phyloP scores from a whole-genome alignment of 2,888 invertebrate genomes.

The Calameuta pallipes region DNA sequence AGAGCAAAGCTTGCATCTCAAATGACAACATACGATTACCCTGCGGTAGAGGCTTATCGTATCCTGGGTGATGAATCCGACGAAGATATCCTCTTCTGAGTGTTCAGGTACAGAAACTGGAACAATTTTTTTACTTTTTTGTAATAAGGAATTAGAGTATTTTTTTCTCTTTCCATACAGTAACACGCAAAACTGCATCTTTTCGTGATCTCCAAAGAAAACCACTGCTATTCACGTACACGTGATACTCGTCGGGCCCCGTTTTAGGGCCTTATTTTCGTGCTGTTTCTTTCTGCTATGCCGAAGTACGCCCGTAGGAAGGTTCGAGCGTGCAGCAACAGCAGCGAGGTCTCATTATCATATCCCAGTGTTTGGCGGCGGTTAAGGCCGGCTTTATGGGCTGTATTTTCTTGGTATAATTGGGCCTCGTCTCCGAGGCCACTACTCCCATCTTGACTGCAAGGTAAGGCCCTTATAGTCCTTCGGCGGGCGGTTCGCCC shows the following conservation, averaged over 20 bases:
- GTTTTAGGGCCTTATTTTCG: slow-evolving; percentile 1
- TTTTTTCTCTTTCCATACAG: too few relatives aligned
- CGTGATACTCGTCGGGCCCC: background rate
- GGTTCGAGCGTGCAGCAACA: slow-evolving; percentile 1
- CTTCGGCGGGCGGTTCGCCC: slow-evolving; percentile 7
- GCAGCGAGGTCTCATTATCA: slow-evolving; percentile 38
- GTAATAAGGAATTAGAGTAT: too few relatives aligned
- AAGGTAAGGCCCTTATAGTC: background rate
- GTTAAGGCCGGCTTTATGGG: slow-evolving; percentile 44
- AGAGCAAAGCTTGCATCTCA: background rate
- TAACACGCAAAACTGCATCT: too few relatives aligned
- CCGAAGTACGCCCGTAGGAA: background rate
- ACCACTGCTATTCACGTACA: too few relatives aligned
- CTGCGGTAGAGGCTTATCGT: too few relatives aligned
- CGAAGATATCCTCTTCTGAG: slow-evolving; percentile 67
- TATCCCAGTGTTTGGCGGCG: slow-evolving; percentile 41
- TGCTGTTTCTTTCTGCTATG: background rate
- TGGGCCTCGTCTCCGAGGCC: slow-evolving; percentile 32
- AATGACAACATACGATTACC: background rate
- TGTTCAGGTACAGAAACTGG: too few relatives aligned
- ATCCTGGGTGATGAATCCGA: slow-evolving; percentile 61
- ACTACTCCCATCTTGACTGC: slow-evolving; percentile 9
- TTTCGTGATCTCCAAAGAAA: too few relatives aligned
- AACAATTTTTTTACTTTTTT: too few relatives aligned
- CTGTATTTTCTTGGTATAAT: slow-evolving; percentile 47